Conservation (phyloP, 2,113 vertebrate species). For the Ptyas mucosa region DNA sequence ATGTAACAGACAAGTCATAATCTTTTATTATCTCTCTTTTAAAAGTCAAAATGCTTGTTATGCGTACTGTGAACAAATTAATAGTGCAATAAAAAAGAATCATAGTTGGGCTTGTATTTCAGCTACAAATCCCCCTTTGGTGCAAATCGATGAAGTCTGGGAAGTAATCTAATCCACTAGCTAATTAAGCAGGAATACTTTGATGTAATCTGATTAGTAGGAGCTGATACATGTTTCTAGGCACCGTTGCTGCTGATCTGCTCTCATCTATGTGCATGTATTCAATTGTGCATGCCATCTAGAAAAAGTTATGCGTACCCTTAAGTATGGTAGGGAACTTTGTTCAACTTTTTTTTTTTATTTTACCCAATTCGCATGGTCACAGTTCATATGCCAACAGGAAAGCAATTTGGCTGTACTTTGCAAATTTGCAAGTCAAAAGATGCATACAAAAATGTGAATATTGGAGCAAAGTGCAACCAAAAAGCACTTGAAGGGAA, state of each 20-base stretch:
- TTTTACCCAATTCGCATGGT: neutral
- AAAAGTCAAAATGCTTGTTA: slow-evolving; percentile 24
- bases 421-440: neutral
- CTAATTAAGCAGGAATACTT: neutral
- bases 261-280: neutral
- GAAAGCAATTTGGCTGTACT: neutral
- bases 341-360: neutral
- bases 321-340: neutral
- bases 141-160: neutral
- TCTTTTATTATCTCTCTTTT: slow-evolving; percentile 17
- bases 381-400: neutral
- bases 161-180: neutral
- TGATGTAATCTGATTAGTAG: neutral
- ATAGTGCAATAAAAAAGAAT: slow-evolving; percentile 24
- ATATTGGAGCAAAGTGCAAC: neutral
- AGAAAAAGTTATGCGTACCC: neutral
- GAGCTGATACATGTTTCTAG: neutral
- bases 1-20: slow-evolving; percentile 29
- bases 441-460: neutral
- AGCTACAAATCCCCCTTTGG: neutral
- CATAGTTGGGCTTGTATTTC: neutral
- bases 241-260: neutral
- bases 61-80: slow-evolving; percentile 26
- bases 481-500: neutral
- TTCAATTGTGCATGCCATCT: neutral